Conservation (phyloP, 2,113 vertebrate species). For the Oreocharis arfaki region DNA sequence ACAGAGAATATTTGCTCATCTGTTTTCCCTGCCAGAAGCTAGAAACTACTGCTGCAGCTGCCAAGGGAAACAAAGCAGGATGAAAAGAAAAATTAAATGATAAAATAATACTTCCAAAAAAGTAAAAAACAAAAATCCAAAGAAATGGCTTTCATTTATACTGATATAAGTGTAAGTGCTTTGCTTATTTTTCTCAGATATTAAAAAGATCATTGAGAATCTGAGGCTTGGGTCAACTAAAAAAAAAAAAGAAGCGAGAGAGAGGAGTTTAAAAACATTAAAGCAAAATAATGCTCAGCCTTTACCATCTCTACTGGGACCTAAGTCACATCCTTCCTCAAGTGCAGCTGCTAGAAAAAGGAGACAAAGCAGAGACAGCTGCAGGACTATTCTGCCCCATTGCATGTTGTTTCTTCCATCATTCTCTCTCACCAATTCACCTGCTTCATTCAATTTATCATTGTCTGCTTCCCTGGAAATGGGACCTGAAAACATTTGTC, state of each 20-base stretch:
- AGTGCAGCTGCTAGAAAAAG: not conserved
- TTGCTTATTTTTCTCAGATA: conserved; percentile 23
- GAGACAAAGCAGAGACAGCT: not conserved
- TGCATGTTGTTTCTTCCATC: not conserved
- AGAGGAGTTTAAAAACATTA: not conserved
- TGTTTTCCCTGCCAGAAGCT: conserved; percentile 63
- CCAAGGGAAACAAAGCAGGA: conserved; percentile 62
- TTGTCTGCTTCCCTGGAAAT: conserved; percentile 9
- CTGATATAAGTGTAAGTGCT: not conserved
- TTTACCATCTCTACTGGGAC: not conserved
- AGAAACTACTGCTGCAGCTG: conserved; percentile 37
- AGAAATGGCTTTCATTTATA: not conserved
- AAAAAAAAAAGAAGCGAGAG: rapidly evolving
- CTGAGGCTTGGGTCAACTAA: not conserved
- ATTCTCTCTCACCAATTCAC: not conserved
- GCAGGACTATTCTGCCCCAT: not conserved
- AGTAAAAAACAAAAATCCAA: not conserved
- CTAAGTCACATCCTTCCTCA: not conserved
- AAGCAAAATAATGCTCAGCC: not conserved
- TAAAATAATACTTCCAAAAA: conserved; percentile 19
- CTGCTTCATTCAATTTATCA: not conserved
- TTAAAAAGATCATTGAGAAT: not conserved
- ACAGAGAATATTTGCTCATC: conserved; percentile 64
- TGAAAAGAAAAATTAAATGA: conserved; percentile 36
- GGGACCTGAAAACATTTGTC: not conserved